A percentile compares a stretch with the other conserved stretches of the same genome.
phyloP scores from a whole-genome alignment of 2,113 vertebrate genomes.

The Condylura cristata region DNA sequence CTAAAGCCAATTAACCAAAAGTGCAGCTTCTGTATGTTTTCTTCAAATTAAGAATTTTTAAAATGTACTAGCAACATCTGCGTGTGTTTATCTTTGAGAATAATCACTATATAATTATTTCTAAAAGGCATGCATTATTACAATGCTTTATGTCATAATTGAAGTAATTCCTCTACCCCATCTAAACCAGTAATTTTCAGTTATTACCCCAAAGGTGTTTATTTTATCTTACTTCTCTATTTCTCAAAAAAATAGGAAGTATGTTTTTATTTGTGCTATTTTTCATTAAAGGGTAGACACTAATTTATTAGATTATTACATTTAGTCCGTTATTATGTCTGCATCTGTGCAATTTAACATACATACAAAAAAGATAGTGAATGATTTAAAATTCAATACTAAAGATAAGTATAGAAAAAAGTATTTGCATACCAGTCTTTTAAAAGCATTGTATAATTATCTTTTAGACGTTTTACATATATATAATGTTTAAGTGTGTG shows the following conservation, averaged over 20 bases:
- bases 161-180: constrained; percentile 76
- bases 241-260: constrained; percentile 71
- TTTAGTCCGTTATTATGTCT: constrained; percentile 32
- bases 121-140: constrained; percentile 77
- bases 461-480: constrained; percentile 54
- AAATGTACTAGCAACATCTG: constrained; percentile 78
- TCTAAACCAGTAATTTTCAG: constrained; percentile 80
- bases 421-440: neutral
- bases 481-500: neutral
- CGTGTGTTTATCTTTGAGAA: constrained; percentile 79
- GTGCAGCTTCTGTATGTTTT: constrained; percentile 65
- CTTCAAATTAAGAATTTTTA: constrained; percentile 74
- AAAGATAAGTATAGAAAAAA: neutral
- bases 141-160: constrained; percentile 80
- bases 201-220: constrained; percentile 80
- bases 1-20: constrained; percentile 57
- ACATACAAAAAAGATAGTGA: neutral
- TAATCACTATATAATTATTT: constrained; percentile 82
- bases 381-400: neutral
- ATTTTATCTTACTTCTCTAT: constrained; percentile 71
- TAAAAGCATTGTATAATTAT: constrained; percentile 41
- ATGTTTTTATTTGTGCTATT: constrained; percentile 65
- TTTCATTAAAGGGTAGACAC: constrained; percentile 52
- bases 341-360: constrained; percentile 12
- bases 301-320: constrained; percentile 65